Base-by-base conservation (phyloP, 1,140 invertebrate genomes). In the Drepana arcuata region DNA sequence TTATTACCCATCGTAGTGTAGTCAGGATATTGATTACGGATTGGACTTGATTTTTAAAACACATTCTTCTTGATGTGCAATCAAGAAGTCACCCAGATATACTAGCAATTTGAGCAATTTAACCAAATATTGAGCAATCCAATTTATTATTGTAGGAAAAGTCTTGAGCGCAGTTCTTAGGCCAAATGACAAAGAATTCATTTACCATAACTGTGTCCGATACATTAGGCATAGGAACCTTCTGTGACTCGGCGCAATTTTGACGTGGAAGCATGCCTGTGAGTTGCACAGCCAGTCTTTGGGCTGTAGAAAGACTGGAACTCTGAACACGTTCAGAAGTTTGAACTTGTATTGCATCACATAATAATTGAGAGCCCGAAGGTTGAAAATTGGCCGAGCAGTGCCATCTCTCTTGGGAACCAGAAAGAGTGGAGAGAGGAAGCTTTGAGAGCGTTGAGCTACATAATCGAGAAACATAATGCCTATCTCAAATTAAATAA, bases 231-330 rank as follows among this genome's bases (percentile, higher is more conserved):
- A 35, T 11, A 62, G 28, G 12, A 51, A 56, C 1, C 41, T 7
- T 10, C 41, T 21, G 32, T 54, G 46, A 3, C 23, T 11, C 26
- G 50, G 21, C 12, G 12, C 12, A 4, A 54, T 51, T 25, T 38
- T 38, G n/a, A 56, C 7, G 40, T 85, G 59, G 56, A 87, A 87
- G 41, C 81, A 60, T 6, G 48, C 48, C 16, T 57, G 48, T 0
- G 40, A 25, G n/a, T 57, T 60, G 1, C 34, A 34, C 33, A 63
- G 7, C 44, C 46, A 57, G 29, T 63, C 59, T 4, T 40, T 12
- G 3, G 14, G 1, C 9, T 60, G 45, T n/a, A 54, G 7, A 16
- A 52, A 57, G 5, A 38, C 21, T 2, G 11, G 43, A 2, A 58
- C 32, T 3, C 39, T 33, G 11, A 41, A 25, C 14, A 51, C 27